Percentiles rank a stretch among this genome's conserved stretches.
These are phyloP conservation scores for Sibirionetta formosa DNA, from an alignment of 2,797 vertebrate species.

Conservation along the genomic window DNA sequence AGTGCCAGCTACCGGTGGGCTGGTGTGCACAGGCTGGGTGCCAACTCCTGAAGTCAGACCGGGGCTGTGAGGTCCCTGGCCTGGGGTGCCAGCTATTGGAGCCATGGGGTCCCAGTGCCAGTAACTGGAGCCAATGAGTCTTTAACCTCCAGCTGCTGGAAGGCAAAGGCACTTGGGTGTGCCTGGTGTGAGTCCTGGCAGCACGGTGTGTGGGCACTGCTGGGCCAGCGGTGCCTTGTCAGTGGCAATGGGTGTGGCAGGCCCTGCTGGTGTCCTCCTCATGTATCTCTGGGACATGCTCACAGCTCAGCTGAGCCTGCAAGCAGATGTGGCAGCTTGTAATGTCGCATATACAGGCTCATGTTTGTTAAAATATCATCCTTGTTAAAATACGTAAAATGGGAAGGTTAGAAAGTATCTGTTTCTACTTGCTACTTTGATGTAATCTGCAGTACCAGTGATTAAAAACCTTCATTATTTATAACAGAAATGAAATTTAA, in stretches of 20 bases:
- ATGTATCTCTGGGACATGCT: rapidly evolving
- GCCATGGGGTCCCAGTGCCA: not conserved
- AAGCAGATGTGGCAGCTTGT: not conserved
- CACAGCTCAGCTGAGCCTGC: rapidly evolving
- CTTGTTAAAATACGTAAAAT: not conserved
- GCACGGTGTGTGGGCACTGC: rapidly evolving
- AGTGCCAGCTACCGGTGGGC: not conserved
- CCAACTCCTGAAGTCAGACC: rapidly evolving
- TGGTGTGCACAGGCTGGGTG: rapidly evolving
- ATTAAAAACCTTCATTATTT: not conserved
- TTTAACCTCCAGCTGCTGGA: not conserved
- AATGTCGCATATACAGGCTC: not conserved
- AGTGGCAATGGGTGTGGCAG: not conserved
- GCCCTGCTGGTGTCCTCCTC: not conserved
- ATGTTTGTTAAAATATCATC: not conserved
- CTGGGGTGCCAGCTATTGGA: not conserved
- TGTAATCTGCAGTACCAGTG: not conserved
- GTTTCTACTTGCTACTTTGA: not conserved
- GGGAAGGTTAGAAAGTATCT: not conserved
- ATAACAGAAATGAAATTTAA: not conserved
- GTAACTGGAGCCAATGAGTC: rapidly evolving
- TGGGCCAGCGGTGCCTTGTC: not conserved
- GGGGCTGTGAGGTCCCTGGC: not conserved
- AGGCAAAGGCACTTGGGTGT: not conserved
- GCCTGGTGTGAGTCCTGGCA: not conserved